phyloP scores from a whole-genome alignment of 1,140 invertebrate species.

The Lineus longissimus region DNA sequence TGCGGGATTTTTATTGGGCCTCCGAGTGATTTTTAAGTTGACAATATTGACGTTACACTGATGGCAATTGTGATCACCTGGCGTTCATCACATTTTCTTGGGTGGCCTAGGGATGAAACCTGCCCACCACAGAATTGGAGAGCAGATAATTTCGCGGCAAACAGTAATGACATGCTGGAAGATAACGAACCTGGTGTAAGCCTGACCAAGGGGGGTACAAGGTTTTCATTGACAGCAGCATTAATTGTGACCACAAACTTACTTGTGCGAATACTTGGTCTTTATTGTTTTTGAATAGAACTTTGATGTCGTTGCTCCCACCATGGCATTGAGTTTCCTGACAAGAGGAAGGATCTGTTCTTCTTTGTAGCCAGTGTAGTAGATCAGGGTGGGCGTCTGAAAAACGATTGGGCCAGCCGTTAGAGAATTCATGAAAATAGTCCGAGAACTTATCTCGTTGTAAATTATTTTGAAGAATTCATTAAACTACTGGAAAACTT shows the following conservation, averaged over 20 bases:
- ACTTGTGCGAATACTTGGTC: conserved; percentile 93
- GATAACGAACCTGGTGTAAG: background rate
- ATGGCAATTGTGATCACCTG: background rate
- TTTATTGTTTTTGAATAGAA: conserved; percentile 77
- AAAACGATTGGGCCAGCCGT: conserved; percentile 24
- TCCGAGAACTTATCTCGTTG: background rate
- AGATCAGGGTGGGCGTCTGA: conserved; percentile 76
- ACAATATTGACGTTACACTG: too few relatives aligned
- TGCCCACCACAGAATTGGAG: background rate
- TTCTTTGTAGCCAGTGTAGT: conserved; percentile 80
- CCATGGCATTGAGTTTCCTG: conserved; percentile 69
- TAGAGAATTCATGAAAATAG: background rate
- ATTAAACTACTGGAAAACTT: too few relatives aligned
- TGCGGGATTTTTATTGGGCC: too few relatives aligned
- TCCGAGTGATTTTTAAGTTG: too few relatives aligned
- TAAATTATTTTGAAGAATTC: too few relatives aligned
- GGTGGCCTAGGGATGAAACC: background rate
- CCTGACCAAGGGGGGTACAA: conserved; percentile 2
- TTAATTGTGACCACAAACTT: conserved; percentile 46
- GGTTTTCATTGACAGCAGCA: conserved; percentile 10
- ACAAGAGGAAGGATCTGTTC: conserved; percentile 72
- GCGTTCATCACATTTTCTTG: background rate
- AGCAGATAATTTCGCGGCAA: background rate
- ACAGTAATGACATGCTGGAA: background rate
- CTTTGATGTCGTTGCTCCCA: conserved; percentile 71